Evolutionary conservation across 2,113 vertebrate species (phyloP), one percentile per base, ranked within the genome.

Genomic region (Eleginops maclovinus): DNA sequence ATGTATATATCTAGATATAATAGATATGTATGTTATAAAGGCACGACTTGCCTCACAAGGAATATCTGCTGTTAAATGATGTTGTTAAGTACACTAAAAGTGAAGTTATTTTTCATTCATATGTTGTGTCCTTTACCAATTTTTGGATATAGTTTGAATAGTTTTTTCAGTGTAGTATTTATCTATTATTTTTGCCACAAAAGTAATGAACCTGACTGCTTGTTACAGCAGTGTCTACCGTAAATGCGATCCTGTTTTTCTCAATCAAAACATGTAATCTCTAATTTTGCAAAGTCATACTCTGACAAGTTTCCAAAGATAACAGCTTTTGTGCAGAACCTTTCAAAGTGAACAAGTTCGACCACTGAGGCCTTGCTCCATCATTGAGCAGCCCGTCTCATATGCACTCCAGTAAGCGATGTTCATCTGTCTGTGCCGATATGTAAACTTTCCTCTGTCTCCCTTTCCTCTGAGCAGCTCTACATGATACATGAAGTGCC

Each of bases 401-500:
- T 36, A 59, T 85, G 59, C 85, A 89, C 85, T 88, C 75, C 88
- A 89, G 75, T 86, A 82, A 86, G 75, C 70, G 62, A 86, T 93
- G 87, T 92, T 91, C 92, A 90, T 86, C 87, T 79, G 88, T 91
- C 89, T 85, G 43, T 40, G 56, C 54, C 16, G 24, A 92, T 92
- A 84, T 67, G 85, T 87, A 91, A 87, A 90, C 86, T 87, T 72
- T 83, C 77, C 75, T 85, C 58, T 66, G 62, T 76, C 85, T 89
- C 69, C 17, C 40, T 87, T 76, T 73, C 76, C 59, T 77, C 41
- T 53, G 2, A 80, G 82, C 84, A 68, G 73, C 82, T 90, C 75
- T 72, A 90, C 89, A 78, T 90, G 89, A 93, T 83, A 85, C 77
- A 91, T 86, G 64, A 92, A 91, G 91, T 91, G 77, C 79, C 81